phyloP scores from a whole-genome alignment of 2,797 vertebrate genomes.

The Lerista edwardsae region DNA sequence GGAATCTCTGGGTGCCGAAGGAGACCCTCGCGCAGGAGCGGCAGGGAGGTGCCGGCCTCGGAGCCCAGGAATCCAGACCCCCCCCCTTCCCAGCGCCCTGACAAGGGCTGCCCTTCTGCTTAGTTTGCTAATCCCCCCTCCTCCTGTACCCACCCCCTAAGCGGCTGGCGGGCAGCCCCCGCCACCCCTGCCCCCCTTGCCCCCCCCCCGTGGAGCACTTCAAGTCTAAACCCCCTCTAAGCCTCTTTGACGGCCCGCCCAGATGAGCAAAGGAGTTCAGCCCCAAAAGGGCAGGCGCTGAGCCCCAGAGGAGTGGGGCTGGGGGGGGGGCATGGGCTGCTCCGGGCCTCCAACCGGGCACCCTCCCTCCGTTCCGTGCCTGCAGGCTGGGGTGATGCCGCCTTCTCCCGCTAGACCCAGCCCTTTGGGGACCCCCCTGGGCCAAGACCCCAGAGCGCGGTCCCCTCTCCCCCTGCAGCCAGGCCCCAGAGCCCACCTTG shows the following conservation, averaged over 20 bases:
- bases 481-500: too few relatives aligned
- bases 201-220: conserved; percentile 4
- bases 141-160: not conserved
- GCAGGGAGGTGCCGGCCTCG: too few relatives aligned
- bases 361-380: too few relatives aligned
- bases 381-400: too few relatives aligned
- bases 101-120: too few relatives aligned
- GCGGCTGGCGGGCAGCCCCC: not conserved
- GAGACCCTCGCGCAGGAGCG: not conserved
- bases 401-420: too few relatives aligned
- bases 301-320: accelerated
- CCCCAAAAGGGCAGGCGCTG: not conserved
- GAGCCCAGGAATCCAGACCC: accelerated
- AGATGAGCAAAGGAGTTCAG: conserved; percentile 13
- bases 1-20: not conserved
- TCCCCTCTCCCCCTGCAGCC: too few relatives aligned
- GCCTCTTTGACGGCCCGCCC: conserved; percentile 11
- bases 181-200: not conserved
- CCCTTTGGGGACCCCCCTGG: too few relatives aligned
- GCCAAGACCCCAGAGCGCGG: too few relatives aligned
- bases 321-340: too few relatives aligned
- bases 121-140: not conserved
- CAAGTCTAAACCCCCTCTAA: conserved; percentile 10
- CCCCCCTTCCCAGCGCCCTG: accelerated
- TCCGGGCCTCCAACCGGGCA: too few relatives aligned